Base-by-base conservation (phyloP, 2,113 vertebrate genomes). In the Halichoeres trimaculatus region DNA sequence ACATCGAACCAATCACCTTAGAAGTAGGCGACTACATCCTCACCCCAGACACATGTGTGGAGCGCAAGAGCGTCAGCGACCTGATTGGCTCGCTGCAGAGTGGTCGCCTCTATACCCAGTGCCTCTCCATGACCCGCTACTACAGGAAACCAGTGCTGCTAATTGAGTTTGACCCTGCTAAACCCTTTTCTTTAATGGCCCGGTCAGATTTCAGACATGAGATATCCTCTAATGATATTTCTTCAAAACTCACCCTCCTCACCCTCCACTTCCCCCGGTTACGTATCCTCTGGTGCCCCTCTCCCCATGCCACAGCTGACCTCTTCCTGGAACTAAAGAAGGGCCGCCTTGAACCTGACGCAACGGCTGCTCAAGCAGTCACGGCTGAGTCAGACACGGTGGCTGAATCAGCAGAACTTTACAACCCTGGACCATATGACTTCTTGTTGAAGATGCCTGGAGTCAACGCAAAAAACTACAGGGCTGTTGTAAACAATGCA, bases 1-100 rank as follows among this genome's bases (percentile, higher is more conserved):
- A 99, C 90, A 97, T 99, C 0, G 97, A 99, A 26, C 98, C 98
- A 0, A 94, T 99, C 79, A 99, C 98, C 0, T 59, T 99, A 19
- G 96, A 98, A 78, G 97, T 99, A 0, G 98, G 98, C 0, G 98
- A 99, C 87, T 99, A 99, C 72, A 98, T 99, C 67, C 93, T 99
- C 30, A 98, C 95, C 0, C 95, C 97, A 0, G 97, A 99, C 16
- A 93, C 94, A 20, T 99, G 98, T 0, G 95, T 99, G 13, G 98
- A 99, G 83, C 94, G 97, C 53, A 99, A 99, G 70, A 99, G 97
- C 5, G 85, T 97, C 86, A 98, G 98, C 0, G 98, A 99, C 13
- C 90, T 99, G 81, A 97, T 99, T 0, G 96, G 97, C 5, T 99
- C 98, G 0, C 36, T 99, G 1, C 96, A 96, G 80, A 99, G 93